A percentile compares a stretch with the other conserved stretches of the same genome.
These are phyloP conservation scores for Acleris laterana DNA, from an alignment of 2,888 invertebrate species.

Conservation along the genomic window DNA sequence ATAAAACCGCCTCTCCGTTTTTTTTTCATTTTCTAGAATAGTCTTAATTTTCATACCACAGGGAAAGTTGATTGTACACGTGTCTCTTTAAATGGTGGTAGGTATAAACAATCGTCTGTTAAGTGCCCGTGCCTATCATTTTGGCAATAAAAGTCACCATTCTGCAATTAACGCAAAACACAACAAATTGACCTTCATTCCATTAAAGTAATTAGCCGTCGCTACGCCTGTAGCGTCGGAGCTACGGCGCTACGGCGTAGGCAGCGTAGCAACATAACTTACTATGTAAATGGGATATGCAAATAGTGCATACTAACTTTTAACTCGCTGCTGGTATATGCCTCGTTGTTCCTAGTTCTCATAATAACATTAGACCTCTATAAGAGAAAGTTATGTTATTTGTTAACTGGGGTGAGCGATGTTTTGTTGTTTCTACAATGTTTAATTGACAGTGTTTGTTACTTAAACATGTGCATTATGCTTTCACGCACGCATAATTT, in stretches of 20 bases:
- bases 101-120: background rate
- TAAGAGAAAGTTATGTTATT: background rate
- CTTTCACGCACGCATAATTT: too few species aligned
- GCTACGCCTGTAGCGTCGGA: slow-evolving; percentile 31
- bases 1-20: too few species aligned
- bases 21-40: too few species aligned
- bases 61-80: background rate
- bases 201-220: slow-evolving; percentile 32
- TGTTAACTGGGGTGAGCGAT: background rate
- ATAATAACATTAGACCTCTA: background rate
- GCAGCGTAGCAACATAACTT: slow-evolving; percentile 27
- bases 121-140: slow-evolving; percentile 17
- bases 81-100: background rate
- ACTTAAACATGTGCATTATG: background rate
- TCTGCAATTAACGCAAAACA: slow-evolving; percentile 17
- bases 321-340: background rate
- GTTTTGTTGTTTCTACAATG: background rate
- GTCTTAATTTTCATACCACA: too few species aligned
- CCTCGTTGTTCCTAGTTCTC: slow-evolving; percentile 1
- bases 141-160: background rate
- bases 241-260: slow-evolving; percentile 35
- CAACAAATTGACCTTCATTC: slow-evolving; percentile 23
- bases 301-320: background rate
- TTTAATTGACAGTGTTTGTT: background rate
- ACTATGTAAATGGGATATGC: slow-evolving; percentile 17